Evolutionary conservation across 2,888 invertebrate genomes (phyloP), one percentile per base, ranked within the genome.

Genomic region (Zygothrica quintamaculata): DNA sequence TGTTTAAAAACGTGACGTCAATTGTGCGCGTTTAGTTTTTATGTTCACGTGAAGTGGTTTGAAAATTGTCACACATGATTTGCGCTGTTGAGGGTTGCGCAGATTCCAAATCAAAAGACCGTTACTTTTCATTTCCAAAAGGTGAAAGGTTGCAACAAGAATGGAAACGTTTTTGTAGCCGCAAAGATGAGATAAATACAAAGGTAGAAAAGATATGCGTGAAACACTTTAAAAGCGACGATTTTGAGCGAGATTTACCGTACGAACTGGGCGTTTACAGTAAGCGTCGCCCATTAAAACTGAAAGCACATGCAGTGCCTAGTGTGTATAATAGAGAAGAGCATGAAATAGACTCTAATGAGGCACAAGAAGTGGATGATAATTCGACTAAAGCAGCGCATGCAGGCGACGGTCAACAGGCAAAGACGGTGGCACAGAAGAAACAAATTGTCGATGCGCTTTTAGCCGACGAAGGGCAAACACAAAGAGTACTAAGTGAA

Each of bases 111-210:
- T 16, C 26, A 1, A 34, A 11, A 18, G 25, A 3, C 18, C 55
- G 58, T 12, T 48, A 34, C 11, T 69, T 58, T 46, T 5, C 12
- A 2, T 69, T 69, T 39, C 64, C 69, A 0, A 58, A 46, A n/a
- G 46, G 64, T 34, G 33, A n/a, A 0, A 1, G 31, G 0, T 0
- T 55, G 3, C 13, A 40, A 8, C 1, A 15, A 4, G 22, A 37
- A 5, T 68, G 64, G 64, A 5, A 39, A 0, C 9, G 1, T 1
- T 69, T 68, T 22, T 69, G 68, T 11, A 18, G 4, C 1, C 64
- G 58, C 2, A 2, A 7, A 0, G 42, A 25, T 12, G 11, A 11
- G 5, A 22, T 64, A 9, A 37, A 64, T 18, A 36, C 16, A 1
- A 25, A 51, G 13, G 0, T 16, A 1, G 69, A 69, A 12, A 48